These are phyloP conservation scores for Cinara cedri DNA, from an alignment of 2,888 invertebrate species.

Conservation along the genomic window DNA sequence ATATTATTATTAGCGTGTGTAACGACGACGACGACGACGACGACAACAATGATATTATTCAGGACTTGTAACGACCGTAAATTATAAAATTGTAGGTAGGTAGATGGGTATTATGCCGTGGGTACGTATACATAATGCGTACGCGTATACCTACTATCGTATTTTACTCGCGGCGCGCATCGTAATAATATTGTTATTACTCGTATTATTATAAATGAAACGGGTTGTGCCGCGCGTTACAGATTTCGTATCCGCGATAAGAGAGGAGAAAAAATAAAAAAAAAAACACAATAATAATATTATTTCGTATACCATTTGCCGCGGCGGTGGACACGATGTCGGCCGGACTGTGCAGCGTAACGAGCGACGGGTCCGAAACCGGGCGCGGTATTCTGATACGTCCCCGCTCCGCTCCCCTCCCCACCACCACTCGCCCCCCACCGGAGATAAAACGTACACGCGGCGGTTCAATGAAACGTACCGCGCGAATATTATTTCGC, in stretches of 20 bases:
- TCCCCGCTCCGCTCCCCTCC: too few relatives aligned
- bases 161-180: too few relatives aligned
- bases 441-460: too few relatives aligned
- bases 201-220: not conserved
- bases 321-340: too few relatives aligned
- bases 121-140: not conserved
- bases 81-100: not conserved
- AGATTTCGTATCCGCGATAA: slow-evolving; percentile 39
- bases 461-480: too few relatives aligned
- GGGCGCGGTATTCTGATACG: too few relatives aligned
- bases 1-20: slow-evolving; percentile 14
- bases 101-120: too few relatives aligned
- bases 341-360: too few relatives aligned
- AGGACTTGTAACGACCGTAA: slow-evolving; percentile 23
- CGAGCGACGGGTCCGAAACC: not conserved
- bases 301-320: too few relatives aligned
- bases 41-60: slow-evolving; percentile 38
- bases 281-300: not conserved
- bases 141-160: too few relatives aligned
- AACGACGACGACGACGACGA: not conserved
- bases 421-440: not conserved
- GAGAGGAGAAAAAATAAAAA: not conserved
- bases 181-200: too few relatives aligned
- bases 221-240: slow-evolving; percentile 22
- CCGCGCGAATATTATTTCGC: too few relatives aligned